phyloP scores from a whole-genome alignment of 2,888 invertebrate genomes.

The Drosophila subquinaria region DNA sequence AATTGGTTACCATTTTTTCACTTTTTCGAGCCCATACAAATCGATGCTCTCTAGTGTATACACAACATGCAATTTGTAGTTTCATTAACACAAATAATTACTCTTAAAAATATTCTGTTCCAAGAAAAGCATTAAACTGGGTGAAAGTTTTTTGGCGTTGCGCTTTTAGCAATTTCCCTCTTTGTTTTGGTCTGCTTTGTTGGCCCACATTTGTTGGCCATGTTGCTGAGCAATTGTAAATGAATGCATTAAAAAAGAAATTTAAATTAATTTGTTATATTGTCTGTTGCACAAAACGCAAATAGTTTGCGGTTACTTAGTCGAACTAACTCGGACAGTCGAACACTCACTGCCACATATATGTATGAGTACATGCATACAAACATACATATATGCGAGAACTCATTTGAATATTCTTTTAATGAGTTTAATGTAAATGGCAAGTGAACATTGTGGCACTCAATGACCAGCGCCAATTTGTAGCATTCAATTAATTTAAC shows the following conservation, averaged over 20 bases:
- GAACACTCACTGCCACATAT: too few species aligned
- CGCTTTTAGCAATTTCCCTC: not conserved
- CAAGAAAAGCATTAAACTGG: not conserved
- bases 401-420: too few species aligned
- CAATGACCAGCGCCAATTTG: conserved; percentile 1
- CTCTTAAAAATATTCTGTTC: not conserved
- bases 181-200: not conserved
- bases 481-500: not conserved
- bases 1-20: too few species aligned
- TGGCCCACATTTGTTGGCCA: not conserved
- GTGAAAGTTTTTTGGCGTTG: not conserved
- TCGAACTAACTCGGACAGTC: not conserved
- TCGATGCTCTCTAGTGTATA: too few species aligned
- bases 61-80: not conserved
- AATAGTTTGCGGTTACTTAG: conserved; percentile 29
- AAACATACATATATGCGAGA: not conserved
- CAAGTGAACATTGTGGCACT: conserved; percentile 5
- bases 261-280: conserved; percentile 27
- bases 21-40: too few species aligned
- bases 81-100: conserved; percentile 1
- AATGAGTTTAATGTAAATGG: not conserved
- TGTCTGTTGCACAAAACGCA: conserved; percentile 20
- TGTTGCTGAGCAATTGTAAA: conserved; percentile 1
- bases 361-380: not conserved
- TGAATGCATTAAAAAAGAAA: conserved; percentile 12